Base-by-base conservation (phyloP, 2,797 vertebrate species). In the Falco cherrug region DNA sequence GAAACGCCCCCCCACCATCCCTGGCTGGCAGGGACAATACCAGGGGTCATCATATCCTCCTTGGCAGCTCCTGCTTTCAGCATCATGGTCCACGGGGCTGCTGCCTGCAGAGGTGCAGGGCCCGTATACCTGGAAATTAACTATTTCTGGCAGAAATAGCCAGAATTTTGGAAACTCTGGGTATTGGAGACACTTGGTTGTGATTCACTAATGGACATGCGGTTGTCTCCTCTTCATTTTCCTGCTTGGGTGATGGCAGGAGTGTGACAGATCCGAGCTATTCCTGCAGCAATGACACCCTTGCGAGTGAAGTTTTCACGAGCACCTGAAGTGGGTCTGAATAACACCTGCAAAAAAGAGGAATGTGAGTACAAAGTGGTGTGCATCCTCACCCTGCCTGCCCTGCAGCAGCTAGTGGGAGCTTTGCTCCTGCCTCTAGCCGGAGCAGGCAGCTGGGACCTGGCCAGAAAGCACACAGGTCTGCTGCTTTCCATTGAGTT, bases 291-390 rank as follows among this genome's bases (percentile, higher is more conserved):
- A 54, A 10, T 2, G 31, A 19, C 4, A 4, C 22, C 2, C 19
- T 2, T 2, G 1, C 1, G 4, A 22, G 22, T 1, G 43, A 33
- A 13, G 15, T 6, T 48, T 51, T 84, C 31, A 3, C 0, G 1
- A 26, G n/a, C 29, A 1, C 28, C 56, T 13, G 31, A 11, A 21
- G n/a, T 2, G 22, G 43, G 16, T 29, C 33, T 24, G 39, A 37
- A 6, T 7, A 11, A 21, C 9, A 2, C 22, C 39, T 14, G 0
- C 17, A 9, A 50, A 11, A 22, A 18, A 11, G 48, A 43, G 28
- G 25, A 3, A 5, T 0, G 35, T 29, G 41, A 63, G 48, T 10
- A 17, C 22, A 3, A 16, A 16, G 16, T 1, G 15, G 20, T 2
- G 6, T 12, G 54, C 7, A 20, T 4, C 35, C 78, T 28, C 29